Conservation (phyloP, 2,113 vertebrate species). For the Prochilodus magdalenae region DNA sequence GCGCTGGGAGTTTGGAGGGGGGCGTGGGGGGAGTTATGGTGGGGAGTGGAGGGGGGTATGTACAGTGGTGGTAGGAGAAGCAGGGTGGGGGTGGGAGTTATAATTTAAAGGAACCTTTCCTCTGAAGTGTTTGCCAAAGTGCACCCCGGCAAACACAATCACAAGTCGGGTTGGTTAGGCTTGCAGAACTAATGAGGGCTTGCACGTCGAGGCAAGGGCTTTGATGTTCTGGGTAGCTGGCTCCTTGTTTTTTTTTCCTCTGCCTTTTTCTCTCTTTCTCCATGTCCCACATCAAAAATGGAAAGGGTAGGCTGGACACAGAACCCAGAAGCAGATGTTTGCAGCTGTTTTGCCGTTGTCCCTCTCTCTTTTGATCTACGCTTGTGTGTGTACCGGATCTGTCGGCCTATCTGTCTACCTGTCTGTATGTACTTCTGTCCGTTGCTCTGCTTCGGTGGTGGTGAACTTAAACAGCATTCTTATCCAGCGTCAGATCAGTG, state of each 20-base stretch:
- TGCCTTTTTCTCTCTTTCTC: conserved; percentile 72
- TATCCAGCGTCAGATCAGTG: conserved; percentile 37
- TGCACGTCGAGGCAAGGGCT: conserved; percentile 75
- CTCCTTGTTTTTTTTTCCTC: conserved; percentile 78
- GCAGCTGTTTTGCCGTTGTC: conserved; percentile 65
- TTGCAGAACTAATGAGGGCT: conserved; percentile 85
- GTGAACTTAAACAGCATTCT: conserved; percentile 46
- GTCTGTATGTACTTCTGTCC: conserved; percentile 2
- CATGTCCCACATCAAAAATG: conserved; percentile 82
- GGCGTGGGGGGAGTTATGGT: conserved; percentile 54
- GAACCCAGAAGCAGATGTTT: conserved; percentile 83
- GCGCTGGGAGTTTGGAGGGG: conserved; percentile 71
- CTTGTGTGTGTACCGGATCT: conserved; percentile 68
- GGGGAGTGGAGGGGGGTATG: conserved; percentile 56
- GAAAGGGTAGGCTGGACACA: conserved; percentile 64
- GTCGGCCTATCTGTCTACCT: conserved; percentile 44
- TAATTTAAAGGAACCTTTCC: conserved; percentile 81
- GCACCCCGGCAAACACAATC: conserved; percentile 82
- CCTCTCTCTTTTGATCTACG: conserved; percentile 57
- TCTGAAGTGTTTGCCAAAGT: conserved; percentile 83
- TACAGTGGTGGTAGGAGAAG: conserved; percentile 61
- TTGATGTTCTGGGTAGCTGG: conserved; percentile 85
- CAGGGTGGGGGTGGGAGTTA: conserved; percentile 69
- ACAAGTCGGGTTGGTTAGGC: conserved; percentile 80
- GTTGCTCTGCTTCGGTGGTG: neutral